These are phyloP conservation scores for Drusus annulatus DNA, from an alignment of 1,140 invertebrate genomes.

Conservation along the genomic window DNA sequence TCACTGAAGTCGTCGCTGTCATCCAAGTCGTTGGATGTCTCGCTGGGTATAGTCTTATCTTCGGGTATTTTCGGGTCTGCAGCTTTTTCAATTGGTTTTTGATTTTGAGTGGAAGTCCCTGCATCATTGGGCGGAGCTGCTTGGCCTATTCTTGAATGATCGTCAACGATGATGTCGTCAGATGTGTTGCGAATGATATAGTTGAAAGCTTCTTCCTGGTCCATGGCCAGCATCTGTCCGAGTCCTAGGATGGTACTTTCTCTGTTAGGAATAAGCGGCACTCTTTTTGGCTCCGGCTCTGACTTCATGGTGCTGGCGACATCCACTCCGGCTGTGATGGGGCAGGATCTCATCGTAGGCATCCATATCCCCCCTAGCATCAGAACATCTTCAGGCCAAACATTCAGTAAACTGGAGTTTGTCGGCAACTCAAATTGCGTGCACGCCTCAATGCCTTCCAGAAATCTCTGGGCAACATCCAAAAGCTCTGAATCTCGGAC, in stretches of 20 bases:
- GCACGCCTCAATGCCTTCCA: constrained; percentile 85
- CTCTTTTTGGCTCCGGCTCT: constrained; percentile 62
- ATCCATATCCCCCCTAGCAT: constrained; percentile 89
- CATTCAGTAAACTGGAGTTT: constrained; percentile 91
- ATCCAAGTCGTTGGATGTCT: neutral
- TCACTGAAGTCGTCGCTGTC: constrained; percentile 6
- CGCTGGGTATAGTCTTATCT: neutral
- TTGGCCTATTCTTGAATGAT: neutral
- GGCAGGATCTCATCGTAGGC: constrained; percentile 81
- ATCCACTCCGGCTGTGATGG: constrained; percentile 78
- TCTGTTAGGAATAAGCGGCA: constrained; percentile 63
- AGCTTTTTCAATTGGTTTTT: neutral
- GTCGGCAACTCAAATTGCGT: constrained; percentile 86
- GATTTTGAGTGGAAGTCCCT: neutral
- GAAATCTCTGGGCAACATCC: constrained; percentile 81
- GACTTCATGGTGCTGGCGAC: constrained; percentile 79
- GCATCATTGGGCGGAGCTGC: neutral
- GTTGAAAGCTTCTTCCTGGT: constrained; percentile 78
- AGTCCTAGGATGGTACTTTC: constrained; percentile 67
- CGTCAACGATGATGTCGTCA: constrained; percentile 31
- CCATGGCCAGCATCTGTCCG: constrained; percentile 69
- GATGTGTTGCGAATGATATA: constrained; percentile 73
- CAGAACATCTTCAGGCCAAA: constrained; percentile 89
- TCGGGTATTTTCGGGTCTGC: neutral
- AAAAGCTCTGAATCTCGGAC: constrained; percentile 85